Base-by-base conservation (phyloP, 1,140 invertebrate genomes). In the Drosophila sucinea region DNA sequence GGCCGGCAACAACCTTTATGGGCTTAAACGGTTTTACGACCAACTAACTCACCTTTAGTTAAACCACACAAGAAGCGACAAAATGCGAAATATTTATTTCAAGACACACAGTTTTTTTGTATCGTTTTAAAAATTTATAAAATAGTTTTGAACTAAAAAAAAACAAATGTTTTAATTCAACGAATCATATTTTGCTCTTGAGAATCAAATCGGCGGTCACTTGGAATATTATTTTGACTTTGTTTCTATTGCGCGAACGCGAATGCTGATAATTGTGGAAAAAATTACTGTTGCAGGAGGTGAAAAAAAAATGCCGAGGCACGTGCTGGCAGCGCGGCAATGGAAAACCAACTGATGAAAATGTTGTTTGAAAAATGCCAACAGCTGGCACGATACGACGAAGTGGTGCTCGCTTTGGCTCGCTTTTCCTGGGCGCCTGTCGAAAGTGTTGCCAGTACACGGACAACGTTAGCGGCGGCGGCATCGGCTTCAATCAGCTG, bases 251-350 rank as follows among this genome's bases (percentile, higher is more conserved):
- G 44, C 44, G 44, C 44, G 44, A 51, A 51, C 44, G 44, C 44
- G 44, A 51, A 51, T 23, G 40, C 56, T 65, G 38, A 38, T 38
- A 38, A 38, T 38, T 38, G 35, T 38, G 10, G 35, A 10, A 11
- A 38, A 11, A 38, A 11, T 11, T 11, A 2, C 11, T 2, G 33
- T 38, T 11, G 35, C 35, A 11, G 8, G 35, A 38, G 35, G 4
- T 10, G 10, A 33, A 40, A 74, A 54, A 55, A 70, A 73, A 72
- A 71, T 71, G 76, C 75, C 83, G 82, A 72, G 79, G 76, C 66
- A 87, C 82, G 79, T 87, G 84, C 84, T 84, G 89, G 80, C 84
- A 73, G 77, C 84, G 60, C 84, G 77, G 84, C 77, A 73, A 89
- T 89, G 63, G 65, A 89, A 77, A 89, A 71, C 66, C 84, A 87